A percentile compares a stretch with the other conserved stretches of the same genome.
Evolutionary conservation across 1,140 invertebrate species (phyloP).

Genomic region (honey bee (Apis mellifera)): DNA sequence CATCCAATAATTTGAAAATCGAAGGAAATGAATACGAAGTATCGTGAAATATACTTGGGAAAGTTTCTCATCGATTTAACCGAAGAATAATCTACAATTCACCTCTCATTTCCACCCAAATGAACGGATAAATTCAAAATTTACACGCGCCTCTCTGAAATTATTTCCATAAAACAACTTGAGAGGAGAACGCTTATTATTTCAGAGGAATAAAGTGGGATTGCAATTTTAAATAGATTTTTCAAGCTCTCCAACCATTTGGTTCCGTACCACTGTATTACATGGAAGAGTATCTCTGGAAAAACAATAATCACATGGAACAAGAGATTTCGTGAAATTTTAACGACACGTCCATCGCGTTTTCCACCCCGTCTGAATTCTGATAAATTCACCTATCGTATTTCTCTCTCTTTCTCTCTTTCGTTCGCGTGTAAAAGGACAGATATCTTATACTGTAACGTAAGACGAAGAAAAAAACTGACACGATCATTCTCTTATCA

Average conservation of each 20-base stretch:
- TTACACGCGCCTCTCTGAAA: neutral
- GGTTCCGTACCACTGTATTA: too few species aligned
- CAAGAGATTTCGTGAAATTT: slow-evolving; percentile 16
- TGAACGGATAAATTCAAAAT: neutral
- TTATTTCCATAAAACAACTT: neutral
- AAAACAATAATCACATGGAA: slow-evolving; percentile 14
- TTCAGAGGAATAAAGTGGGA: slow-evolving; percentile 2
- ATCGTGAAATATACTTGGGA: neutral
- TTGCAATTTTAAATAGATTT: slow-evolving; percentile 1
- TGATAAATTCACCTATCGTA: neutral
- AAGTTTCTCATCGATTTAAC: neutral
- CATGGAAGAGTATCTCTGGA: neutral
- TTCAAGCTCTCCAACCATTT: neutral
- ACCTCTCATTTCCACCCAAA: neutral
- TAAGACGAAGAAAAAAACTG: neutral
- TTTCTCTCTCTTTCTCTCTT: neutral
- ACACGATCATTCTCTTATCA: neutral
- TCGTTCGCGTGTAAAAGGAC: neutral
- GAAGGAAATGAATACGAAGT: neutral
- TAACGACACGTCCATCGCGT: neutral
- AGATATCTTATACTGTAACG: neutral
- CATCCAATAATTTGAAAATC: neutral
- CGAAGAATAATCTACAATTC: neutral
- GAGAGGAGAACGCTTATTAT: neutral
- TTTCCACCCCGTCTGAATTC: neutral